phyloP scores from a whole-genome alignment of 2,888 invertebrate species.

The Cheilosia vulpina region DNA sequence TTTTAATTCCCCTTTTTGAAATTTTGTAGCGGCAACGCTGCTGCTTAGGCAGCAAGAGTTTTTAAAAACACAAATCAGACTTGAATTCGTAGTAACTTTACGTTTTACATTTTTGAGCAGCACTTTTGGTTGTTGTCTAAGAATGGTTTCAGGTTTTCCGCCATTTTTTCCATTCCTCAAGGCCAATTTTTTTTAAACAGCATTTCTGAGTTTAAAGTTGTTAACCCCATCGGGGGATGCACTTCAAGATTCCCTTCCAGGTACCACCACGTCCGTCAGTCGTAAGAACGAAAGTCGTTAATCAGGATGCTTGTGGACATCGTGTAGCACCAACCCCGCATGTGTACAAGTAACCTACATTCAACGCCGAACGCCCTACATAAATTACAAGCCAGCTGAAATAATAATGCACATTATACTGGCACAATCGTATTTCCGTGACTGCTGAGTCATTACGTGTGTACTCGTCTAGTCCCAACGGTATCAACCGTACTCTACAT shows the following conservation, averaged over 20 bases:
- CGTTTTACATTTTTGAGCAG: too few relatives aligned
- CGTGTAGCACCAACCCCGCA: neutral
- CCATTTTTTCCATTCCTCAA: too few relatives aligned
- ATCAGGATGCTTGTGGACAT: constrained; percentile 2
- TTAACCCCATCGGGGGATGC: too few relatives aligned
- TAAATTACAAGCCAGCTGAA: constrained; percentile 2
- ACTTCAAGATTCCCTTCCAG: neutral
- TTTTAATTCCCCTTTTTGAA: too few relatives aligned
- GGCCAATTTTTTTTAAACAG: too few relatives aligned
- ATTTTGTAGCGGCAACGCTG: too few relatives aligned
- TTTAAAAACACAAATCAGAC: too few relatives aligned
- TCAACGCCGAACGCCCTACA: neutral
- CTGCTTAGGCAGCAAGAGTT: too few relatives aligned
- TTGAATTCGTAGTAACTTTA: too few relatives aligned
- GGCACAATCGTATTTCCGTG: constrained; percentile 47
- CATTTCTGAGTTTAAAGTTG: too few relatives aligned
- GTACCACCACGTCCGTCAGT: neutral
- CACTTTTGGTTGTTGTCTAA: too few relatives aligned
- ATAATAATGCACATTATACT: constrained; percentile 7
- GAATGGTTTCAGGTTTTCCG: too few relatives aligned
- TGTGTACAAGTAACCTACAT: constrained; percentile 7
- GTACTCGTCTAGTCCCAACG: constrained; percentile 23
- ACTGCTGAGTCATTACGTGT: constrained; percentile 54
- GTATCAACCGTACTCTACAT: constrained; percentile 8
- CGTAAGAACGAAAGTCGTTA: neutral